A percentile compares a stretch with the other conserved stretches of the same genome.
phyloP scores from a whole-genome alignment of 2,888 invertebrate species.

The Leptarthrus brevirostris region DNA sequence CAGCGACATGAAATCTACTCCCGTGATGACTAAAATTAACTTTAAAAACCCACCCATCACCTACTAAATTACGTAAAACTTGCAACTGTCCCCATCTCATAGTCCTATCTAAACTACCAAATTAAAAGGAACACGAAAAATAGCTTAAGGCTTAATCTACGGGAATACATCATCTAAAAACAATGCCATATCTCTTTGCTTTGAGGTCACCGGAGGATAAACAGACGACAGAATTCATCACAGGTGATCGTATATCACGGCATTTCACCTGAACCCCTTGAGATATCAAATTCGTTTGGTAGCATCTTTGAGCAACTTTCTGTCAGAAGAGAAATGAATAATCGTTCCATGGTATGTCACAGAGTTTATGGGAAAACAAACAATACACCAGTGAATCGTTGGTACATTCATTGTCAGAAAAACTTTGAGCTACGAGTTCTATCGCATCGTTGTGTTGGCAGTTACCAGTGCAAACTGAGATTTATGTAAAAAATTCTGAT shows the following conservation, averaged over 20 bases:
- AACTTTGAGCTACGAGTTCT: neutral
- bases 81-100: too few species aligned
- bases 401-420: neutral
- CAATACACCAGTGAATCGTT: slow-evolving; percentile 9
- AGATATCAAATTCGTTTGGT: neutral
- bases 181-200: slow-evolving; percentile 6
- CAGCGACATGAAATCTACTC: too few species aligned
- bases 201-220: neutral
- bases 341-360: slow-evolving; percentile 26
- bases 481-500: too few species aligned
- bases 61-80: too few species aligned
- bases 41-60: too few species aligned
- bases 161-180: slow-evolving; percentile 16
- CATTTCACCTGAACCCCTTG: slow-evolving; percentile 14
- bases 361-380: neutral
- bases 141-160: slow-evolving; percentile 24
- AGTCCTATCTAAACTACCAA: too few species aligned
- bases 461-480: too few species aligned
- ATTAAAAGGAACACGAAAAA: slow-evolving; percentile 24
- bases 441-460: too few species aligned
- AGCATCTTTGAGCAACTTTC: slow-evolving; percentile 5
- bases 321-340: slow-evolving; percentile 20
- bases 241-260: slow-evolving; percentile 4
- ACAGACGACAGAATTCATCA: slow-evolving; percentile 1
- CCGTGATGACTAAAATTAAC: too few species aligned